Evolutionary conservation across 2,797 vertebrate genomes (phyloP).

Genomic region (Myotis pilosus): DNA sequence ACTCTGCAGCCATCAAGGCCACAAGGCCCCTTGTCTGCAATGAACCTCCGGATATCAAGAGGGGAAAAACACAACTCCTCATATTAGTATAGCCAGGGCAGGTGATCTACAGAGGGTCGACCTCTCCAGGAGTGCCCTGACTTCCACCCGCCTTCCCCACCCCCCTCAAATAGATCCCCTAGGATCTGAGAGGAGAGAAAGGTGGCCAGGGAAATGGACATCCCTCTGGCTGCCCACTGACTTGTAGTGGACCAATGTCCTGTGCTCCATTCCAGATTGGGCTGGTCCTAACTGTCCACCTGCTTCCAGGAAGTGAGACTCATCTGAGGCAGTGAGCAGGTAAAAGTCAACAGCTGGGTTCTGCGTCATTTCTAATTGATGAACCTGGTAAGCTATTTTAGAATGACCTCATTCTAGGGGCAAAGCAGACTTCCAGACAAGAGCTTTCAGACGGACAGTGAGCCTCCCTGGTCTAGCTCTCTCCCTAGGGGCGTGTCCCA

Average conservation of each 20-base stretch:
- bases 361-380: neutral
- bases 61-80: neutral
- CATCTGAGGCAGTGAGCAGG: neutral
- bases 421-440: neutral
- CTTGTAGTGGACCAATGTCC: neutral
- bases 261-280: neutral
- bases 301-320: neutral
- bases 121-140: neutral
- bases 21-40: neutral
- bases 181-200: neutral
- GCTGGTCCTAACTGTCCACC: neutral
- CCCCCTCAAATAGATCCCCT: neutral
- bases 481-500: accelerated
- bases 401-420: too few relatives aligned
- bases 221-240: neutral
- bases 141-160: too few relatives aligned
- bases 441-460: accelerated
- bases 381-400: neutral
- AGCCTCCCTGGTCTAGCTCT: accelerated
- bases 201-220: neutral
- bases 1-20: neutral
- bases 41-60: neutral
- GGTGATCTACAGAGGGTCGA: neutral
- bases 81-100: too few relatives aligned
- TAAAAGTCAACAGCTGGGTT: neutral